Evolutionary conservation across 2,113 vertebrate species (phyloP).

Genomic region (Gnathonemus longibarbis): DNA sequence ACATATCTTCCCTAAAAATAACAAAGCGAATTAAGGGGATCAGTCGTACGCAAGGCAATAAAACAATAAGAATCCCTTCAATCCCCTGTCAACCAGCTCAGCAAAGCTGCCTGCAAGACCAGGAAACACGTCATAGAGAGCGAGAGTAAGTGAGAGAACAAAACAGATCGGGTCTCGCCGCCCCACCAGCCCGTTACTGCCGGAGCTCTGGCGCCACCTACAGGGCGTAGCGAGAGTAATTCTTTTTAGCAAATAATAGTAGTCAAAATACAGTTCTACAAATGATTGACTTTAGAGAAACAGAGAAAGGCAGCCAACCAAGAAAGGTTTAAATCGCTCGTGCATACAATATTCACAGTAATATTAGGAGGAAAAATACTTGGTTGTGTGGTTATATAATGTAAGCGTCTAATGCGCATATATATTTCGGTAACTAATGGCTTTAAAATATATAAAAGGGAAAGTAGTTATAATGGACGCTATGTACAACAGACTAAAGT

Average conservation of each 20-base stretch:
- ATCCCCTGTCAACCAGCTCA: not conserved
- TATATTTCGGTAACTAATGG: not conserved
- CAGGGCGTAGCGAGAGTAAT: not conserved
- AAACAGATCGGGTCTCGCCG: not conserved
- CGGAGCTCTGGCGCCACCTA: not conserved
- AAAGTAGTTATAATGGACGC: not conserved
- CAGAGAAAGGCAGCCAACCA: not conserved
- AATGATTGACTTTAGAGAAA: not conserved
- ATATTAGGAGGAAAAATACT: not conserved
- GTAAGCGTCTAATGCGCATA: not conserved
- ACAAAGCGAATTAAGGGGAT: not conserved
- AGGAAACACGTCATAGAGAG: slow-evolving; percentile 9
- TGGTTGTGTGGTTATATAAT: not conserved
- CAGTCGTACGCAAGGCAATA: not conserved
- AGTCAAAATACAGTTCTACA: not conserved
- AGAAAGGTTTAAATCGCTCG: not conserved
- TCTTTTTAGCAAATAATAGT: not conserved
- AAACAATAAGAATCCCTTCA: not conserved
- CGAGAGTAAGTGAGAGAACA: not conserved
- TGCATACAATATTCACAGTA: not conserved
- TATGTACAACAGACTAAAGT: not conserved
- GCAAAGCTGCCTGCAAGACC: not conserved
- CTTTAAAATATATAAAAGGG: not conserved
- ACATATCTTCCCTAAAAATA: not conserved
- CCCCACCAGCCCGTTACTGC: not conserved